Percentiles rank a stretch among this genome's conserved stretches.
Evolutionary conservation across 2,888 invertebrate genomes (phyloP).

Genomic region (Perithous albicinctus): DNA sequence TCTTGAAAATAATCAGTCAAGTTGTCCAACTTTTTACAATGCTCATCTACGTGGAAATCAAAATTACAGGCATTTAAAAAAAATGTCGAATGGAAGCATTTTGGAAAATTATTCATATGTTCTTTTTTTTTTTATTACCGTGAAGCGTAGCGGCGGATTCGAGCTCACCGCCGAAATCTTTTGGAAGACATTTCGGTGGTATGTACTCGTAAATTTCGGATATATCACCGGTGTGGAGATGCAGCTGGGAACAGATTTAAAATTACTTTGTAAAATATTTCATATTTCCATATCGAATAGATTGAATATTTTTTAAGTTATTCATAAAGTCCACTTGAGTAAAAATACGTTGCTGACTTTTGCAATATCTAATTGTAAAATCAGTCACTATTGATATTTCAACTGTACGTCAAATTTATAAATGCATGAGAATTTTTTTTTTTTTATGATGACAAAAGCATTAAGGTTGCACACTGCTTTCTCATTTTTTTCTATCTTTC

Average conservation of each 20-base stretch:
- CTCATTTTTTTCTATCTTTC: too few species aligned
- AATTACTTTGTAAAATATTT: neutral
- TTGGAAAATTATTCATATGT: neutral
- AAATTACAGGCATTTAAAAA: constrained; percentile 9
- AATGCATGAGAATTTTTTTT: too few species aligned
- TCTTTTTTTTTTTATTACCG: constrained; percentile 68
- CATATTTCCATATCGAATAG: too few species aligned
- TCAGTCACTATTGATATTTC: too few species aligned
- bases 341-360: too few species aligned
- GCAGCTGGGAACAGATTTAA: constrained; percentile 85
- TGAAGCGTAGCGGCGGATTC: constrained; percentile 75
- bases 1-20: constrained; percentile 77
- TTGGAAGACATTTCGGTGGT: constrained; percentile 87
- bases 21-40: constrained; percentile 72
- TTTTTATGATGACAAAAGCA: too few species aligned
- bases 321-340: too few species aligned
- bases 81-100: constrained; percentile 10
- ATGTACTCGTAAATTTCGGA: constrained; percentile 86
- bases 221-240: constrained; percentile 87
- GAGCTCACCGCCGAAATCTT: constrained; percentile 88
- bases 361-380: too few species aligned
- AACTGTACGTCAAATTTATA: too few species aligned
- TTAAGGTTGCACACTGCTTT: too few species aligned
- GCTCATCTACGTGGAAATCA: constrained; percentile 70
- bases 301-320: too few species aligned